Percentiles rank a stretch among this genome's conserved stretches.
These are phyloP conservation scores for Chelmon rostratus DNA, from an alignment of 2,797 vertebrate genomes.

Conservation along the genomic window DNA sequence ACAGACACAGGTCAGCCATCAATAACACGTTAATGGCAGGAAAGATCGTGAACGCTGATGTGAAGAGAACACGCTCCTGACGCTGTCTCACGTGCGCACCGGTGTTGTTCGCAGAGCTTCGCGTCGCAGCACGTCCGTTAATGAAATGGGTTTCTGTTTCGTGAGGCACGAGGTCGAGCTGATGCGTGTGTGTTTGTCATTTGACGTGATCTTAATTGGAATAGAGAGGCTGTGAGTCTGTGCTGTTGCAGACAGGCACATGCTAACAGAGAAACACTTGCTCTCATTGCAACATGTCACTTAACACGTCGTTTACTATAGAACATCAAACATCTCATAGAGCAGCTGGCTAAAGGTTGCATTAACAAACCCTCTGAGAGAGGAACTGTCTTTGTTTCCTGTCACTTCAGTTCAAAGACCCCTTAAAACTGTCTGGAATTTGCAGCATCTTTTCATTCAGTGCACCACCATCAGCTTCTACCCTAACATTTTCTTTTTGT, in stretches of 20 bases:
- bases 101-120: background rate
- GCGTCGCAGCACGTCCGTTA: background rate
- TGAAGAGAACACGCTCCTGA: background rate
- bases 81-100: background rate
- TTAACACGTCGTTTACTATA: background rate
- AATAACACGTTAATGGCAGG: background rate
- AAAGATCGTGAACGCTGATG: background rate
- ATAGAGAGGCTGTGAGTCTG: slow-evolving; percentile 2
- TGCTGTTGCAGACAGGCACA: background rate
- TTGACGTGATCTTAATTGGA: slow-evolving; percentile 23
- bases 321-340: background rate
- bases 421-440: too few species aligned
- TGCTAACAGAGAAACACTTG: background rate
- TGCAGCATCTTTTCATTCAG: too few species aligned
- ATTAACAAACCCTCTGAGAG: background rate
- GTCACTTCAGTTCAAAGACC: background rate
- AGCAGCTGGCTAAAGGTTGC: too few species aligned
- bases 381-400: background rate
- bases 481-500: background rate
- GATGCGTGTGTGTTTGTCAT: slow-evolving; percentile 6
- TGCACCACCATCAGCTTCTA: too few species aligned
- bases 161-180: slow-evolving; percentile 28
- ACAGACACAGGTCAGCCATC: background rate
- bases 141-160: slow-evolving; percentile 12
- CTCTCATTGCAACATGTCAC: background rate